These are phyloP conservation scores for Arbacia lixula DNA, from an alignment of 53 echinoderm and acorn worm genomes.

Conservation along the genomic window DNA sequence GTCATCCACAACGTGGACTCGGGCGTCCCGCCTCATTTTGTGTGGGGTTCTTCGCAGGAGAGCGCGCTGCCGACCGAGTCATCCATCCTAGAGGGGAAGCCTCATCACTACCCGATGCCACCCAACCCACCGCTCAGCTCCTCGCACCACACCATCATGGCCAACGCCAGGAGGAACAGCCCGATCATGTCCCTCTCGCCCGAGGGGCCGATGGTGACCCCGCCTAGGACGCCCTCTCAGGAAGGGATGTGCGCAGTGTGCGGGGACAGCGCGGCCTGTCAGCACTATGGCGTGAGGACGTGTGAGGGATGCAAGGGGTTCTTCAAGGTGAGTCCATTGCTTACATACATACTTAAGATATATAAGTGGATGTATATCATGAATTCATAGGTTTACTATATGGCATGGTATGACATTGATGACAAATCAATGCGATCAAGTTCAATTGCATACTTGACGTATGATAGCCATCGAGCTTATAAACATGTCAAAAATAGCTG, in stretches of 20 bases:
- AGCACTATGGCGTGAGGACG: constrained; percentile 98
- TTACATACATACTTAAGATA: too few species aligned
- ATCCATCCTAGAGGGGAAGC: constrained; percentile 55
- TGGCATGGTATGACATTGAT: too few species aligned
- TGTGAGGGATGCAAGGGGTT: constrained; percentile 99
- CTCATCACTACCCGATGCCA: constrained; percentile 60
- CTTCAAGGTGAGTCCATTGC: constrained; percentile 98
- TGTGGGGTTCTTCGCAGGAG: constrained; percentile 46
- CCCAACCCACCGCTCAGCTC: constrained; percentile 48
- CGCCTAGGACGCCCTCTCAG: constrained; percentile 70
- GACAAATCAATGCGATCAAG: too few species aligned
- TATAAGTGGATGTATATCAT: too few species aligned
- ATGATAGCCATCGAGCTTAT: too few species aligned
- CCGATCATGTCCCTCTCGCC: constrained; percentile 64
- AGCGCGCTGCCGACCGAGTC: constrained; percentile 36
- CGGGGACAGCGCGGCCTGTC: constrained; percentile 99
- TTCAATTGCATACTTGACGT: too few species aligned
- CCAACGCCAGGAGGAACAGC: constrained; percentile 44
- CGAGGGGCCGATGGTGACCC: constrained; percentile 44
- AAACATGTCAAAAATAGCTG: too few species aligned
- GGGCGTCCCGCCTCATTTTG: constrained; percentile 52
- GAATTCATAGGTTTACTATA: too few species aligned
- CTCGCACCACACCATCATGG: constrained; percentile 48
- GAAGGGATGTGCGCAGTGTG: constrained; percentile 99
- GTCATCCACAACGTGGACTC: constrained; percentile 38